Conservation (phyloP, 2,113 vertebrate genomes). For the Atrichornis clamosus region DNA sequence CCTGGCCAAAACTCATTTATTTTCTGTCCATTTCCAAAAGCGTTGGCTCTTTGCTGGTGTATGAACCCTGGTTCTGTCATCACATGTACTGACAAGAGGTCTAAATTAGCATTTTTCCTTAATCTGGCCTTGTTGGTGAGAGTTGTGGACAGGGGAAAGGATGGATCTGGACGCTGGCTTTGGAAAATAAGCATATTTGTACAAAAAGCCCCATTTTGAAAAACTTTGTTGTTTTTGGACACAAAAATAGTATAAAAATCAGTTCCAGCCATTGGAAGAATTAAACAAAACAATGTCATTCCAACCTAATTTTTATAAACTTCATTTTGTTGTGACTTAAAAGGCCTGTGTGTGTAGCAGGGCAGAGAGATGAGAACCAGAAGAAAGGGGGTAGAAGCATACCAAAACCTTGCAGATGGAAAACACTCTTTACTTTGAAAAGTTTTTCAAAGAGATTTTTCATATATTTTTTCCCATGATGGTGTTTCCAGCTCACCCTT, state of each 20-base stretch:
- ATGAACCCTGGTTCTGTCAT: background rate
- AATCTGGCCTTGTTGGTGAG: background rate
- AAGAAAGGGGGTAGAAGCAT: background rate
- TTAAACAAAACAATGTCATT: constrained; percentile 22
- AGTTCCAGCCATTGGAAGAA: background rate
- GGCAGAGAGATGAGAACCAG: background rate
- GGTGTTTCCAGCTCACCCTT: background rate
- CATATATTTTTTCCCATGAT: background rate
- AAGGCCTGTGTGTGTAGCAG: background rate
- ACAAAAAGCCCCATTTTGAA: background rate
- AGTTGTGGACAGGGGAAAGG: background rate
- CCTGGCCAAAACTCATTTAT: background rate
- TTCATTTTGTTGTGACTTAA: constrained; percentile 1
- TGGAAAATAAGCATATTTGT: background rate
- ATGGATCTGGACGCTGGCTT: background rate
- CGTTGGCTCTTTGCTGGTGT: background rate
- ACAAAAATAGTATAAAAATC: background rate
- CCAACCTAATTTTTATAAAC: background rate
- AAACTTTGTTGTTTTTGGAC: background rate
- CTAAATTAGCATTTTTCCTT: background rate
- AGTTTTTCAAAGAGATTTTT: background rate
- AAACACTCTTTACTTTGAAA: background rate
- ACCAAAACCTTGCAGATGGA: background rate
- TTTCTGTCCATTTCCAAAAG: background rate
- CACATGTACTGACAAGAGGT: background rate